These are phyloP conservation scores for Phylloscopus collybita DNA, from an alignment of 2,797 vertebrate species.

Conservation along the genomic window DNA sequence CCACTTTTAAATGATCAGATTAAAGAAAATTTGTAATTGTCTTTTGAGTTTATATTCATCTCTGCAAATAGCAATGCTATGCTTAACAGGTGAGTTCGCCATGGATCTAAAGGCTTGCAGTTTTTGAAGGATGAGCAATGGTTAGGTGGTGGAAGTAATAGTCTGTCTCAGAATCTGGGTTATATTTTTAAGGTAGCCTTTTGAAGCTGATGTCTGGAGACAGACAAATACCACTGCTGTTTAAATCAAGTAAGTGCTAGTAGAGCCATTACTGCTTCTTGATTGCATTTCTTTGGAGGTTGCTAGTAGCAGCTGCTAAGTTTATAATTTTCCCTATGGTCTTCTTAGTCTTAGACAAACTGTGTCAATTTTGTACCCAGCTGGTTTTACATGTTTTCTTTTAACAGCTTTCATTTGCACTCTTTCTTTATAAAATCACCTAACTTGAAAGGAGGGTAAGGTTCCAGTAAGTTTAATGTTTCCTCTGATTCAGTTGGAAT, in stretches of 20 bases:
- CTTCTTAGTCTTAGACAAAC: conserved; percentile 61
- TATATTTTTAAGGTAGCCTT: background rate
- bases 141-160: background rate
- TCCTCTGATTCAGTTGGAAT: background rate
- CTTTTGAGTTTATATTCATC: background rate
- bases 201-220: background rate
- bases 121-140: background rate
- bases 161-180: background rate
- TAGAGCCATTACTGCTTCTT: conserved; percentile 11
- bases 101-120: fast-evolving
- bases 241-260: conserved; percentile 6
- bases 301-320: conserved; percentile 83
- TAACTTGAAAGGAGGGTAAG: conserved; percentile 5
- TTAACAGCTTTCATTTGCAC: conserved; percentile 42
- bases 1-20: background rate
- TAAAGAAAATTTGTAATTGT: background rate
- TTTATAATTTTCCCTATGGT: conserved; percentile 78
- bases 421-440: conserved; percentile 76
- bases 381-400: conserved; percentile 66
- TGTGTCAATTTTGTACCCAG: conserved; percentile 71
- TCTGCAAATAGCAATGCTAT: background rate
- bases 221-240: background rate
- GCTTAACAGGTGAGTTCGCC: background rate
- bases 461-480: conserved; percentile 30
- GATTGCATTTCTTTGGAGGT: conserved; percentile 35